These are phyloP conservation scores for Bubalus kerabau DNA, from an alignment of 2,113 vertebrate genomes.

Conservation along the genomic window DNA sequence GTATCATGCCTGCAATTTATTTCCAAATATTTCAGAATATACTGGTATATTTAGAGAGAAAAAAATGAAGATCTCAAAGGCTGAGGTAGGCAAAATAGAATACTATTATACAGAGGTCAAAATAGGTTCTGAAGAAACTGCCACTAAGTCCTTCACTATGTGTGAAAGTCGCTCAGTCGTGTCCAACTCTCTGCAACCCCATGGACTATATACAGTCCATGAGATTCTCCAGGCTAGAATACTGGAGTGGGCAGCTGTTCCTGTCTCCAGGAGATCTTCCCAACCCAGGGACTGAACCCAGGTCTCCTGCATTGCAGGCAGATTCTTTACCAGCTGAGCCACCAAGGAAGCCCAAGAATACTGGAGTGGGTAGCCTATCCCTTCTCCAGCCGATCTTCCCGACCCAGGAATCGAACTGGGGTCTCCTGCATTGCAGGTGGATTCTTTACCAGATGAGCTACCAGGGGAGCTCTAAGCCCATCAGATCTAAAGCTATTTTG, in stretches of 20 bases:
- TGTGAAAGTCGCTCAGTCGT: neutral
- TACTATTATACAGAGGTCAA: neutral
- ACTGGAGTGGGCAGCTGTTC: neutral
- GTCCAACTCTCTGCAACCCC: neutral
- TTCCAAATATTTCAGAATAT: neutral
- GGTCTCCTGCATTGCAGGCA: neutral
- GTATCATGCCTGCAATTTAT: neutral
- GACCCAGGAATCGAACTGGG: accelerated
- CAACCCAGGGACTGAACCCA: neutral
- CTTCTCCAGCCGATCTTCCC: neutral
- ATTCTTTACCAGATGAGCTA: neutral
- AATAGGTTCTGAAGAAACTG: neutral
- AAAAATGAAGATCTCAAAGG: neutral
- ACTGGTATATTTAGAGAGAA: neutral
- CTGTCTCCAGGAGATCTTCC: neutral
- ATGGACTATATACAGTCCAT: neutral
- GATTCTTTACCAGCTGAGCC: neutral
- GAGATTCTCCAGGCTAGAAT: neutral
- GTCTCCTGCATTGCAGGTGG: neutral
- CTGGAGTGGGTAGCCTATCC: neutral
- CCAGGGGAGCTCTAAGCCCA: neutral
- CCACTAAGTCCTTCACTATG: too few species aligned
- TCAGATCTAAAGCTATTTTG: neutral
- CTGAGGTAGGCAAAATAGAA: neutral
- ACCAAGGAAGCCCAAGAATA: neutral